A percentile compares a stretch with the other conserved stretches of the same genome.
Conservation (phyloP, 2,888 invertebrate genomes). For the Lasioglossum figueresi region DNA sequence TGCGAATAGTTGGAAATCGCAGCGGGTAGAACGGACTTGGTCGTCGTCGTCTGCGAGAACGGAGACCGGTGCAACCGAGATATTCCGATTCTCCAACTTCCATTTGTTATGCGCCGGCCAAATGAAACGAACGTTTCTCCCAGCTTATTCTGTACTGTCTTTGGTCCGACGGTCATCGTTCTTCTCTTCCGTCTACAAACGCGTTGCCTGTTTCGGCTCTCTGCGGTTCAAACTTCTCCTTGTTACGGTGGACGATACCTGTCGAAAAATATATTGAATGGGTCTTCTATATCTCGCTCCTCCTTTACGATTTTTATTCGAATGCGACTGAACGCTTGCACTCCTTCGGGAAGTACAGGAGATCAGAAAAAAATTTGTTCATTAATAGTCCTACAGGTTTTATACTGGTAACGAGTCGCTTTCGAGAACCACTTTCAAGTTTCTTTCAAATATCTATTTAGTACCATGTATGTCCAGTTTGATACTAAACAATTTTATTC, state of each 20-base stretch:
- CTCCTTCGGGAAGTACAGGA: too few species aligned
- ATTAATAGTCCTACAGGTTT: too few species aligned
- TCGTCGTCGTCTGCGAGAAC: slow-evolving; percentile 37
- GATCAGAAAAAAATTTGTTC: too few species aligned
- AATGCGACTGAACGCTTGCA: background rate
- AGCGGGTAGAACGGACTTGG: slow-evolving; percentile 52
- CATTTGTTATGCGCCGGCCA: slow-evolving; percentile 53
- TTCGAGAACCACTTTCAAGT: too few species aligned
- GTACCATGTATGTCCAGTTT: too few species aligned
- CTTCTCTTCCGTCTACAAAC: background rate
- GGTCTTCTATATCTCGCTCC: background rate
- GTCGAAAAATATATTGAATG: background rate
- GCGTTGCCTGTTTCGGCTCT: background rate
- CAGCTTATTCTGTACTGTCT: slow-evolving; percentile 43
- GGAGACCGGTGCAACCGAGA: slow-evolving; percentile 33
- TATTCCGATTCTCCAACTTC: slow-evolving; percentile 42
- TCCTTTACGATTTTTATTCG: background rate
- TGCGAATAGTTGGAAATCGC: slow-evolving; percentile 71
- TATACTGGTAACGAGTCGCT: too few species aligned
- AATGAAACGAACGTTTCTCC: slow-evolving; percentile 54
- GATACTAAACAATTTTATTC: too few species aligned
- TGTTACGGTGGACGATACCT: background rate
- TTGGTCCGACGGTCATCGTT: background rate
- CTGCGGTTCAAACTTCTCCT: background rate
- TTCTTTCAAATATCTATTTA: too few species aligned